A percentile compares a stretch with the other conserved stretches of the same genome.
These are phyloP conservation scores for Julus scanicus DNA, from an alignment of 2,888 invertebrate species.

Conservation along the genomic window DNA sequence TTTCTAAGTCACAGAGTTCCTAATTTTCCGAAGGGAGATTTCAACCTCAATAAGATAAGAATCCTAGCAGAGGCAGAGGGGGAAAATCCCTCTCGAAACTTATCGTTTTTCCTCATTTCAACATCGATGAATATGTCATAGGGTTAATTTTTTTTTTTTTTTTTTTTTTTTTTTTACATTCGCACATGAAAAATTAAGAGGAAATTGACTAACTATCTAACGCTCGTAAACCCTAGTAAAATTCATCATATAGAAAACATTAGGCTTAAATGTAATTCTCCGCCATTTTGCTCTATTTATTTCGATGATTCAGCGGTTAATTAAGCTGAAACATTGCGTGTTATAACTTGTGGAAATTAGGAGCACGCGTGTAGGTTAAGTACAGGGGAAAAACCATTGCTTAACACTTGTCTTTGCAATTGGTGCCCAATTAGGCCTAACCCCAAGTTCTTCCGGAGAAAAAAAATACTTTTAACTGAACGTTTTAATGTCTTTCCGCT, in stretches of 20 bases:
- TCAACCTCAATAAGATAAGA: background rate
- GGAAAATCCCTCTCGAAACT: background rate
- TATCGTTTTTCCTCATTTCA: too few relatives aligned
- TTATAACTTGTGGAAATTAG: background rate
- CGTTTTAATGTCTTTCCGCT: background rate
- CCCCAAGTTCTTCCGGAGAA: background rate
- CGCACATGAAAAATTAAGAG: background rate
- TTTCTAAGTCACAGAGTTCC: too few relatives aligned
- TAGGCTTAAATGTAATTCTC: background rate
- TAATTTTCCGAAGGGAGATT: background rate
- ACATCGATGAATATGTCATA: too few relatives aligned
- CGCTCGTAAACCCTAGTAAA: background rate
- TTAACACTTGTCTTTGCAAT: background rate
- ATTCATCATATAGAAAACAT: background rate
- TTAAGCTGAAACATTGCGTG: background rate
- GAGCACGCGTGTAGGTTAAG: background rate
- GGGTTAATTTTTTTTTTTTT: too few relatives aligned
- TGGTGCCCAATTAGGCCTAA: background rate
- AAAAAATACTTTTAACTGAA: background rate
- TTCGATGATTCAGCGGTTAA: background rate
- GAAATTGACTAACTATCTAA: background rate
- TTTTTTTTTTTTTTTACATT: too few relatives aligned
- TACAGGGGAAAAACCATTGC: background rate
- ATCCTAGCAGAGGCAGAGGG: too few relatives aligned
- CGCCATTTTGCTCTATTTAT: conserved; percentile 18